Conservation (phyloP, 2,113 vertebrate genomes). For the Benitochromis conjunctus region DNA sequence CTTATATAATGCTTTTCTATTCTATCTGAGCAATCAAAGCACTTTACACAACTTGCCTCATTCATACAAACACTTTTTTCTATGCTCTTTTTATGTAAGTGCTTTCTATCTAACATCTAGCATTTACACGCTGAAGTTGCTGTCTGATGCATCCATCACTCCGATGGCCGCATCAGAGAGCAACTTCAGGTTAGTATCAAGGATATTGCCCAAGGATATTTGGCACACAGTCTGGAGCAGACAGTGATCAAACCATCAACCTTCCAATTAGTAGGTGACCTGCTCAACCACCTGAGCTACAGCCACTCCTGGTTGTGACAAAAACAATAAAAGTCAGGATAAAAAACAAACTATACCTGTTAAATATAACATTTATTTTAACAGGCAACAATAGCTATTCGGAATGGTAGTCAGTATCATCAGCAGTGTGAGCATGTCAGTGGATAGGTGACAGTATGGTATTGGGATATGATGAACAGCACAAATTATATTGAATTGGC, state of each 20-base stretch:
- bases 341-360: background rate
- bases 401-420: background rate
- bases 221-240: background rate
- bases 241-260: background rate
- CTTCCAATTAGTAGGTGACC: background rate
- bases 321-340: background rate
- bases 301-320: background rate
- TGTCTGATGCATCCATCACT: no score
- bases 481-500: background rate
- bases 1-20: background rate
- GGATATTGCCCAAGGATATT: background rate
- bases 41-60: background rate
- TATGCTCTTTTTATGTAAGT: background rate
- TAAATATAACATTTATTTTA: background rate
- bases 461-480: background rate
- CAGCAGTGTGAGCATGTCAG: background rate
- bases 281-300: background rate
- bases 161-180: fast-evolving
- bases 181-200: background rate
- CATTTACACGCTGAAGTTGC: no score
- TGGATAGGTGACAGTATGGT: background rate
- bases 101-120: background rate
- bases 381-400: background rate
- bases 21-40: background rate
- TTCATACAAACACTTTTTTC: background rate